Evolutionary conservation across 2,113 vertebrate genomes (phyloP).

Genomic region (Ibidorhyncha struthersii): DNA sequence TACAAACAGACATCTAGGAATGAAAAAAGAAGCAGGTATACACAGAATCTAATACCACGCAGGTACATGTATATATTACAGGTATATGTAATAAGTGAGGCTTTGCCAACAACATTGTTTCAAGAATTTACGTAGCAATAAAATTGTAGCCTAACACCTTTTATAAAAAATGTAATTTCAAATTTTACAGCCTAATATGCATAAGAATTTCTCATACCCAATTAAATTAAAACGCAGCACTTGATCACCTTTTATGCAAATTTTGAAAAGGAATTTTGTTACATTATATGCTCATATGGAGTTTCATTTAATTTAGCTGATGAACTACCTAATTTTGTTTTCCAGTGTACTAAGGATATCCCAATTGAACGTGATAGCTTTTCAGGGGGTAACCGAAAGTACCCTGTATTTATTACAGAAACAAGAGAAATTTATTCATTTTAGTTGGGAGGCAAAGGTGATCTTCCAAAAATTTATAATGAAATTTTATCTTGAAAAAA

Average conservation of each 20-base stretch:
- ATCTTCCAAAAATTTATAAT: background rate
- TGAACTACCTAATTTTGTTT: constrained; percentile 3
- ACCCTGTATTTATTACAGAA: background rate
- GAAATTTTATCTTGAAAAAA: background rate
- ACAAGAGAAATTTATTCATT: background rate
- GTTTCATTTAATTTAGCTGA: constrained; percentile 39
- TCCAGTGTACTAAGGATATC: background rate
- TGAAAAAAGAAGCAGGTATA: background rate
- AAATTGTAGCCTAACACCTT: background rate
- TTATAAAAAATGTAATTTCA: background rate
- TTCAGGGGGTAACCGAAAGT: background rate
- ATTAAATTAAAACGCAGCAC: constrained; percentile 28
- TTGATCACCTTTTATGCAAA: constrained; percentile 7
- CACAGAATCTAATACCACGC: background rate
- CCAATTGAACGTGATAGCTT: background rate
- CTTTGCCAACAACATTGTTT: background rate
- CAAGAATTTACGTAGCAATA: background rate
- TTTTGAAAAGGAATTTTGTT: constrained; percentile 8
- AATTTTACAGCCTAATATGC: background rate
- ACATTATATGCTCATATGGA: background rate
- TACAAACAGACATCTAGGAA: background rate
- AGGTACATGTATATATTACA: background rate
- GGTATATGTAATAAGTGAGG: background rate
- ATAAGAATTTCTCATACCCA: background rate
- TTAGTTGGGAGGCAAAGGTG: background rate